Conservation (phyloP, 2,888 invertebrate species). For the Tridacna gigas region DNA sequence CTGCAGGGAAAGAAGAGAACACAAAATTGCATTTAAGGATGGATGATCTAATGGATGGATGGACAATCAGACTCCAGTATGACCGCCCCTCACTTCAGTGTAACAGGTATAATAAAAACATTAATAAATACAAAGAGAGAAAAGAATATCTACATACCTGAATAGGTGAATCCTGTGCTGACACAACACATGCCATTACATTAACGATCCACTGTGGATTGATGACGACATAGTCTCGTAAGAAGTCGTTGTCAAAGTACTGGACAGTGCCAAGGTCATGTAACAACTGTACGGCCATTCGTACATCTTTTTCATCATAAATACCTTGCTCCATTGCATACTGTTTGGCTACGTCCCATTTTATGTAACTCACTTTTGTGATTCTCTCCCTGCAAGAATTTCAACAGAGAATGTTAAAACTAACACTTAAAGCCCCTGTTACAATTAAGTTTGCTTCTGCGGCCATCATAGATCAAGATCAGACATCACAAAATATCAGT, state of each 20-base stretch:
- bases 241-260: constrained; percentile 83
- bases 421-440: too few species aligned
- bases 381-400: constrained; percentile 65
- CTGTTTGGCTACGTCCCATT: constrained; percentile 71
- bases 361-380: constrained; percentile 69
- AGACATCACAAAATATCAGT: too few species aligned
- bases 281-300: constrained; percentile 80
- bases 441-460: too few species aligned
- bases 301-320: constrained; percentile 80
- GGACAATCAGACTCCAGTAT: too few species aligned
- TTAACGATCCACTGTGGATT: constrained; percentile 85
- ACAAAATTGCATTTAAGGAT: too few species aligned
- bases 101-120: too few species aligned
- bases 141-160: constrained; percentile 69
- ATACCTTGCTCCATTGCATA: constrained; percentile 79
- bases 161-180: constrained; percentile 83
- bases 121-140: background rate
- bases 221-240: constrained; percentile 82
- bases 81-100: too few species aligned
- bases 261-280: constrained; percentile 84
- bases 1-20: too few species aligned
- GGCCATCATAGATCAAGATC: too few species aligned
- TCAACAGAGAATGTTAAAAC: too few species aligned
- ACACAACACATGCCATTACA: constrained; percentile 84
- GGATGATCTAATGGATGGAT: too few species aligned